Conservation (phyloP, 2,113 vertebrate genomes). For the Felis chaus region DNA sequence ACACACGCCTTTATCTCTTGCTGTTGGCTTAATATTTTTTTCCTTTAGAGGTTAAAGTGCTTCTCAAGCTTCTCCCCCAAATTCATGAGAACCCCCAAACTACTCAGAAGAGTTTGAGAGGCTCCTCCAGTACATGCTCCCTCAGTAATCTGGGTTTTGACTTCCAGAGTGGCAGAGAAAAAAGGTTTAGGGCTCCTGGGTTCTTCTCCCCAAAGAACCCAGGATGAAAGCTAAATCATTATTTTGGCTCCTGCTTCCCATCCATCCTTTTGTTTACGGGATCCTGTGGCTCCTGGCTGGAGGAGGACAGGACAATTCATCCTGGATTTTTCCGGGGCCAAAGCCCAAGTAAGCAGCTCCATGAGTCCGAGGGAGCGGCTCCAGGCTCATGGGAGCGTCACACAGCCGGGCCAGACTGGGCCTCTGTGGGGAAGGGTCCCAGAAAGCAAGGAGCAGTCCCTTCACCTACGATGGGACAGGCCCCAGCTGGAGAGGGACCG, state of each 20-base stretch:
- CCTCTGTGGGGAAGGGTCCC: not conserved
- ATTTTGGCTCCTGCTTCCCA: not conserved
- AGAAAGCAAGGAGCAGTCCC: not conserved
- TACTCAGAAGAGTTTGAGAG: slow-evolving; percentile 52
- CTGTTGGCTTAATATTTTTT: slow-evolving; percentile 46
- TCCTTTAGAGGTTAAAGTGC: slow-evolving; percentile 34
- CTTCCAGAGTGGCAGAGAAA: not conserved
- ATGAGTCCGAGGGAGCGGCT: not conserved
- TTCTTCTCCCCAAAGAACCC: slow-evolving; percentile 29
- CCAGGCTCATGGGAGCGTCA: not conserved
- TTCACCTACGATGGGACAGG: not conserved
- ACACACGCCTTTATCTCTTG: slow-evolving; percentile 67
- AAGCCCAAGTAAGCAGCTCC: not conserved
- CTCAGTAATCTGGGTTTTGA: not conserved
- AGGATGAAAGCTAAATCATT: slow-evolving; percentile 41
- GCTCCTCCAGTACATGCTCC: not conserved
- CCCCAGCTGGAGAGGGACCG: not conserved
- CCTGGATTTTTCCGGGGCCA: not conserved
- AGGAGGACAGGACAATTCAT: not conserved
- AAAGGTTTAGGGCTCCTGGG: slow-evolving; percentile 55
- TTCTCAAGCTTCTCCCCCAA: not conserved
- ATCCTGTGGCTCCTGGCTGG: not conserved
- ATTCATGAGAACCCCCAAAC: slow-evolving; percentile 40
- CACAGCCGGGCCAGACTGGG: not conserved
- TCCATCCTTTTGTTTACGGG: slow-evolving; percentile 58